phyloP scores from a whole-genome alignment of 2,888 invertebrate species.

The Drosophila diplacantha region DNA sequence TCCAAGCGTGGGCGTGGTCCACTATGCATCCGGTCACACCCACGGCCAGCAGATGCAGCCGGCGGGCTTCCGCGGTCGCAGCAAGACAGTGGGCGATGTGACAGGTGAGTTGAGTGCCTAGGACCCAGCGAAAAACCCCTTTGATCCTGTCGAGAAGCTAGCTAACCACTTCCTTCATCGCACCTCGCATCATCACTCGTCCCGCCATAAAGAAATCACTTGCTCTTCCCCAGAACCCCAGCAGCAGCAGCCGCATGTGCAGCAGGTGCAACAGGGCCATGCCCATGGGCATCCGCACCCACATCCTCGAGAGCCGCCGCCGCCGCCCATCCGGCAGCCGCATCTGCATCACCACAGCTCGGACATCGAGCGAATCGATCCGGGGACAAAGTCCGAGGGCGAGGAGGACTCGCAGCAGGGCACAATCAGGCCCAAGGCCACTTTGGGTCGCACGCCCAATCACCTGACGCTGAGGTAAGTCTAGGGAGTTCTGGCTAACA shows the following conservation, averaged over 20 bases:
- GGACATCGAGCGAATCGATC: slow-evolving; percentile 81
- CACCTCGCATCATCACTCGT: slow-evolving; percentile 26
- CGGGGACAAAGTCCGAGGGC: slow-evolving; percentile 91
- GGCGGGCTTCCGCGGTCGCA: slow-evolving; percentile 86
- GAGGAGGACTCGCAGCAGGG: slow-evolving; percentile 87
- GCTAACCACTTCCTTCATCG: slow-evolving; percentile 21
- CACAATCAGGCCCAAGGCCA: slow-evolving; percentile 81
- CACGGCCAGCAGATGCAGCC: slow-evolving; percentile 74
- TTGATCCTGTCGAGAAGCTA: slow-evolving; percentile 11
- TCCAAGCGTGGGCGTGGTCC: slow-evolving; percentile 58
- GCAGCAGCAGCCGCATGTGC: slow-evolving; percentile 39
- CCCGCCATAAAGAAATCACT: slow-evolving; percentile 64
- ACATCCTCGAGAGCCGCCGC: slow-evolving; percentile 70
- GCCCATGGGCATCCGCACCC: slow-evolving; percentile 59
- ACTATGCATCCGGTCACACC: slow-evolving; percentile 62
- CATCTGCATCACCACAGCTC: slow-evolving; percentile 77
- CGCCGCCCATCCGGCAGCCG: slow-evolving; percentile 73
- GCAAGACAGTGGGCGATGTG: slow-evolving; percentile 94
- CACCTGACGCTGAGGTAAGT: slow-evolving; percentile 89
- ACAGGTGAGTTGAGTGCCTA: slow-evolving; percentile 80
- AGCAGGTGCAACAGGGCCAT: slow-evolving; percentile 29
- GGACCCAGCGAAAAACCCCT: not conserved
- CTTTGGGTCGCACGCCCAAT: slow-evolving; percentile 93
- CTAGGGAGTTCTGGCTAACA: not conserved
- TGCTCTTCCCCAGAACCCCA: slow-evolving; percentile 74